These are phyloP conservation scores for Manduca sexta DNA, from an alignment of 1,140 invertebrate genomes.

Conservation along the genomic window DNA sequence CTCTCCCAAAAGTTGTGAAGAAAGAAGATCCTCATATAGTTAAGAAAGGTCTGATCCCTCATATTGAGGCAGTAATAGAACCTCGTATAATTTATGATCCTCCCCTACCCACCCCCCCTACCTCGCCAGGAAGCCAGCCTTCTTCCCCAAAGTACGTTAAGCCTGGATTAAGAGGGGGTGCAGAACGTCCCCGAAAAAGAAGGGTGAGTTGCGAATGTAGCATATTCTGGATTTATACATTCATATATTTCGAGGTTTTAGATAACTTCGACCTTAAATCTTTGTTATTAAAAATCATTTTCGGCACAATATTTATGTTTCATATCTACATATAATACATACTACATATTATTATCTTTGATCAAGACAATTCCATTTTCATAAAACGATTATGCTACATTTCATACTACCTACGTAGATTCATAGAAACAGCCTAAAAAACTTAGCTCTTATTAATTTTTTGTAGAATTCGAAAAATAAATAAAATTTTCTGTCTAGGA, in stretches of 20 bases:
- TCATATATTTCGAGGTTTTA: too few relatives aligned
- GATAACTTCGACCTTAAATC: too few relatives aligned
- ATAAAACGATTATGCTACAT: too few relatives aligned
- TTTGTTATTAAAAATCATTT: too few relatives aligned
- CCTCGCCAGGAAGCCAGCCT: slow-evolving; percentile 30
- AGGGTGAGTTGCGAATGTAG: slow-evolving; percentile 21
- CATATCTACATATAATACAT: too few relatives aligned
- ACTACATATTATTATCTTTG: too few relatives aligned
- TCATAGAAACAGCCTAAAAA: not conserved
- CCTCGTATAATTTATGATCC: slow-evolving; percentile 37
- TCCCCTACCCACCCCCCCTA: slow-evolving; percentile 44
- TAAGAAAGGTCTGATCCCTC: slow-evolving; percentile 31
- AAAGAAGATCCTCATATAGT: slow-evolving; percentile 13
- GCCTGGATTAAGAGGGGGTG: slow-evolving; percentile 28
- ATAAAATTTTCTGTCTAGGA: slow-evolving; percentile 26
- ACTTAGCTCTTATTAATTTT: not conserved
- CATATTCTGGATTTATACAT: too few relatives aligned
- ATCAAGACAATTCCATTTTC: too few relatives aligned
- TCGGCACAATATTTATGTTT: too few relatives aligned
- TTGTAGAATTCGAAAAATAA: not conserved
- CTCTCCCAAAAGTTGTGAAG: not conserved
- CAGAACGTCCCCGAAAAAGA: slow-evolving; percentile 5
- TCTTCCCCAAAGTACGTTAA: slow-evolving; percentile 31
- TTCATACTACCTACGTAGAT: not conserved
- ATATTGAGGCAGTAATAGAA: slow-evolving; percentile 48